phyloP scores from a whole-genome alignment of 2,888 invertebrate species.

The Coecobrya sp. region DNA sequence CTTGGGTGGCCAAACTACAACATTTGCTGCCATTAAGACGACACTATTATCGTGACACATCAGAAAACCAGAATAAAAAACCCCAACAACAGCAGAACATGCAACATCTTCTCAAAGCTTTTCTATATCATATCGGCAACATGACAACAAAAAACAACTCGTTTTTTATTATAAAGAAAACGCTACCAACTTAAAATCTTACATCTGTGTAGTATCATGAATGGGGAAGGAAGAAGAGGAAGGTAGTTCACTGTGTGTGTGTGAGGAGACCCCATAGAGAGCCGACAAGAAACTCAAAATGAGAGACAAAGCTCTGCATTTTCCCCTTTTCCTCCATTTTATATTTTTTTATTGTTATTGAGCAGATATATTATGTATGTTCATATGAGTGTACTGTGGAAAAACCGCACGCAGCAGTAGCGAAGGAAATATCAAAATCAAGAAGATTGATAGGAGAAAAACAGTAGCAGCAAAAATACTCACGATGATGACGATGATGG shows the following conservation, averaged over 20 bases:
- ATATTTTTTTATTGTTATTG: neutral
- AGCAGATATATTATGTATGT: neutral
- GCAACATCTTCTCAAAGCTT: neutral
- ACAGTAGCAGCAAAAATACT: slow-evolving; percentile 29
- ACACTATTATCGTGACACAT: slow-evolving; percentile 67
- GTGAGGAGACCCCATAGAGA: slow-evolving; percentile 29
- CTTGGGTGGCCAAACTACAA: slow-evolving; percentile 68
- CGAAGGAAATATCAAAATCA: neutral
- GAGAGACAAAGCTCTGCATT: neutral
- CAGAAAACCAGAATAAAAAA: slow-evolving; percentile 26
- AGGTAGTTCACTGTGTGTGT: neutral
- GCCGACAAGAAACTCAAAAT: slow-evolving; percentile 33
- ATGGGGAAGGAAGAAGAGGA: neutral
- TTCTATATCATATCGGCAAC: neutral
- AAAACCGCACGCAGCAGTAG: slow-evolving; percentile 2
- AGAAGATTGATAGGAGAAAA: neutral
- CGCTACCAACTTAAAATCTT: neutral
- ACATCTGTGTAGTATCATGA: too few relatives aligned
- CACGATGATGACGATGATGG: neutral
- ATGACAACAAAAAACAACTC: neutral
- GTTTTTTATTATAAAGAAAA: neutral
- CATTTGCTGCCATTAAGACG: slow-evolving; percentile 31
- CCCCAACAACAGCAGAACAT: neutral
- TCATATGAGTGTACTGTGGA: neutral
- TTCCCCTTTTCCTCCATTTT: neutral